A percentile compares a stretch with the other conserved stretches of the same genome.
Conservation (phyloP, 2,797 vertebrate genomes). For the Artibeus jamaicensis region DNA sequence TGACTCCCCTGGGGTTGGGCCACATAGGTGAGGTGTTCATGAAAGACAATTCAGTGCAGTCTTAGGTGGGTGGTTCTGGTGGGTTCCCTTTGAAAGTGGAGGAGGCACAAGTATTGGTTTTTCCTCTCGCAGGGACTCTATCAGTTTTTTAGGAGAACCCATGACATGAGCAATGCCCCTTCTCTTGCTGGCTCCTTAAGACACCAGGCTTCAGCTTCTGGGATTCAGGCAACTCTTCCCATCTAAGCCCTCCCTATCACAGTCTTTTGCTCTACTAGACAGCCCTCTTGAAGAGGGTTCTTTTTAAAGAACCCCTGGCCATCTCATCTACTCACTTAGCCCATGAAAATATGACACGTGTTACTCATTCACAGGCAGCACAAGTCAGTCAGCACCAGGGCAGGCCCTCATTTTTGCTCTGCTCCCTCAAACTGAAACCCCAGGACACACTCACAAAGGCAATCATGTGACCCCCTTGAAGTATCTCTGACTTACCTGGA, state of each 20-base stretch:
- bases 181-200: not conserved
- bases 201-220: not conserved
- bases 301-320: not conserved
- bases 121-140: not conserved
- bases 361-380: not conserved
- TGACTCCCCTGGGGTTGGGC: not conserved
- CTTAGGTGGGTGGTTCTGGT: not conserved
- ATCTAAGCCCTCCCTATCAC: not conserved
- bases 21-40: not conserved
- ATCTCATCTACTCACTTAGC: not conserved
- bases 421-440: not conserved
- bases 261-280: not conserved
- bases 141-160: not conserved
- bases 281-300: not conserved
- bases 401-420: not conserved
- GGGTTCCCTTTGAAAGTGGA: not conserved
- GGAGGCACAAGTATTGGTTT: not conserved
- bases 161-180: not conserved
- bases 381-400: not conserved
- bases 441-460: not conserved
- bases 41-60: not conserved
- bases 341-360: not conserved
- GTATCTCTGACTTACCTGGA: not conserved
- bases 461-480: not conserved
- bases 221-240: not conserved